Base-by-base conservation (phyloP, 2,113 vertebrate species). In the Poecile atricapillus region DNA sequence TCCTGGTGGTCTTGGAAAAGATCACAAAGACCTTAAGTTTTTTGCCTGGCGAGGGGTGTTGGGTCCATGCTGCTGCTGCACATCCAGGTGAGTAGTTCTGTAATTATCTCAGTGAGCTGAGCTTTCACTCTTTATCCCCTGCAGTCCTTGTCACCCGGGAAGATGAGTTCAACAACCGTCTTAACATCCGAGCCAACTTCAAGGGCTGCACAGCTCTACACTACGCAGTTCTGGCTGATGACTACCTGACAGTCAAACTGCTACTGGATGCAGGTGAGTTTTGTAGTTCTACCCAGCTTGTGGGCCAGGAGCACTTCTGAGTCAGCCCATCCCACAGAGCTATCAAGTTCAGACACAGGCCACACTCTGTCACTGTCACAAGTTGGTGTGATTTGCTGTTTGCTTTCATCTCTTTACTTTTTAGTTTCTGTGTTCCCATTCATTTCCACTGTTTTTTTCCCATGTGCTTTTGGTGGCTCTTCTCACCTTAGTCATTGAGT, bases 111-210 rank as follows among this genome's bases (percentile, higher is more conserved):
- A 1, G 2, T 25, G 65, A 49, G 27, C 82, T 96, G 77, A 87
- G 43, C 47, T 94, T 27, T 90, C 13, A 1, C 23, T 35, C 46
- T 47, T 55, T 79, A 69, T n/a, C 17, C 27, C 43, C 41, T 15
- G 11, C 97, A 99, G 99, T 99, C 28, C 97, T 99, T 15, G 98
- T 99, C 46, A 99, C 98, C 67, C 98, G 99, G 69, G 99, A 99
- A 86, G 99, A 99, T 15, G 99, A 99, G 62, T 99, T 99, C 98
- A 99, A 97, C 97, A 99, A 98, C 97, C 97, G 99, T 30, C 97
- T 99, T 76, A 99, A 99, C 97, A 98, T 98, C 93, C 97, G 99
- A 4, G 99, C 99, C 35, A 99, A 98, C 58, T 99, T 99, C 97
- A 98, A 98, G 30, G 99, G 98, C 59, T 99, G 99, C 97, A 99